phyloP scores from a whole-genome alignment of 2,113 vertebrate genomes.

The Gasterosteus nipponicus region DNA sequence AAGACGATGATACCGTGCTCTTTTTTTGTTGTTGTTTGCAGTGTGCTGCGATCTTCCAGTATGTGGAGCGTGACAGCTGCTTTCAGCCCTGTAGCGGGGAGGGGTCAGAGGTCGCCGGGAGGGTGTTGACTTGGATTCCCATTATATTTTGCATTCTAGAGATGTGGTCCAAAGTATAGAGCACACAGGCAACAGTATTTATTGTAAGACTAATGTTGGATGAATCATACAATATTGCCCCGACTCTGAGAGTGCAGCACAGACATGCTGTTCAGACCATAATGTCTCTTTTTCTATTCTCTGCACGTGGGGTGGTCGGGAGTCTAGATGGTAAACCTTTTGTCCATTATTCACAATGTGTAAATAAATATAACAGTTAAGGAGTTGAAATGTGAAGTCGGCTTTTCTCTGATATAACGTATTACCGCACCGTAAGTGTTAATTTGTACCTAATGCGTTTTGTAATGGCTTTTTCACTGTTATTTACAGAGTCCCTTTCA shows the following conservation, averaged over 20 bases:
- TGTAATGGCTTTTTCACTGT: constrained; percentile 30
- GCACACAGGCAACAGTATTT: background rate
- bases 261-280: too few relatives aligned
- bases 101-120: constrained; percentile 30
- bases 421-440: constrained; percentile 20
- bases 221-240: background rate
- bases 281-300: too few relatives aligned
- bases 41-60: constrained; percentile 20
- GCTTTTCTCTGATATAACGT: constrained; percentile 3
- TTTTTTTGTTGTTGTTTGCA: constrained; percentile 45
- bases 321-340: too few relatives aligned
- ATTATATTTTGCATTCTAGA: background rate
- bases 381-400: background rate
- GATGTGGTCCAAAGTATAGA: background rate
- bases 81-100: constrained; percentile 35
- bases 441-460: constrained; percentile 38
- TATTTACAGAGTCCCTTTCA: constrained; percentile 38
- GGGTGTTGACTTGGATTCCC: background rate
- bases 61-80: constrained; percentile 32
- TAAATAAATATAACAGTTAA: too few relatives aligned
- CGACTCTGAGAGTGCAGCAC: background rate
- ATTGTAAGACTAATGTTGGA: background rate
- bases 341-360: too few relatives aligned
- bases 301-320: too few relatives aligned
- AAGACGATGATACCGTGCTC: constrained; percentile 57